Conservation (phyloP, 1,140 invertebrate genomes). For the Helicoverpa zea region DNA sequence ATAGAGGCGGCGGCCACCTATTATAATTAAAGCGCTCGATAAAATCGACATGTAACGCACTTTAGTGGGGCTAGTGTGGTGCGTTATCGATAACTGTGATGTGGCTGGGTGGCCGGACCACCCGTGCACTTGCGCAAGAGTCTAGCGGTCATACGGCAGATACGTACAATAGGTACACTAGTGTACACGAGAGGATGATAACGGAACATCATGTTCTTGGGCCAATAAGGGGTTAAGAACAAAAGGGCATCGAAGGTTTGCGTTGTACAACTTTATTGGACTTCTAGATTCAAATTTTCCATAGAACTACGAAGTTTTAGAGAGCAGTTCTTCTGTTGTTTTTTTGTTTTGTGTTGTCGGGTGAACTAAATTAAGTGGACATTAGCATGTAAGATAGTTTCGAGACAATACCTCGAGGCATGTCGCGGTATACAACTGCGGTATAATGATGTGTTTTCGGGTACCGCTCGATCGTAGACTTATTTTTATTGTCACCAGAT, state of each 20-base stretch:
- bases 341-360: not conserved
- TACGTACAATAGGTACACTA: conserved; percentile 9
- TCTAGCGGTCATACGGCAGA: conserved; percentile 16
- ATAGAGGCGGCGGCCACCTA: conserved; percentile 61
- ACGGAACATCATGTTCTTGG: not conserved
- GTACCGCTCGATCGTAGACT: not conserved
- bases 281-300: not conserved
- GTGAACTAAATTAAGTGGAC: conserved; percentile 69
- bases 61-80: conserved; percentile 64
- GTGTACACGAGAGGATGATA: not conserved
- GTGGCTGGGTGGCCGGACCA: conserved; percentile 75
- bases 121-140: conserved; percentile 62
- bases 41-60: conserved; percentile 72
- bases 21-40: conserved; percentile 78
- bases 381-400: conserved; percentile 62
- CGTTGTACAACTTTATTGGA: not conserved
- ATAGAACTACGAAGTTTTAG: not conserved
- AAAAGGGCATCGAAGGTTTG: not conserved
- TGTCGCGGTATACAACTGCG: conserved; percentile 28
- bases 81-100: conserved; percentile 67
- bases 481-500: conserved; percentile 10
- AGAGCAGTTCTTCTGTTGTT: not conserved
- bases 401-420: conserved; percentile 51
- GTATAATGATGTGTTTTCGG: conserved; percentile 6
- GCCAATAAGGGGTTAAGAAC: not conserved